Percentiles rank a stretch among this genome's conserved stretches.
These are phyloP conservation scores for Hippocampus mohnikei DNA, from an alignment of 2,113 vertebrate species.

Conservation along the genomic window DNA sequence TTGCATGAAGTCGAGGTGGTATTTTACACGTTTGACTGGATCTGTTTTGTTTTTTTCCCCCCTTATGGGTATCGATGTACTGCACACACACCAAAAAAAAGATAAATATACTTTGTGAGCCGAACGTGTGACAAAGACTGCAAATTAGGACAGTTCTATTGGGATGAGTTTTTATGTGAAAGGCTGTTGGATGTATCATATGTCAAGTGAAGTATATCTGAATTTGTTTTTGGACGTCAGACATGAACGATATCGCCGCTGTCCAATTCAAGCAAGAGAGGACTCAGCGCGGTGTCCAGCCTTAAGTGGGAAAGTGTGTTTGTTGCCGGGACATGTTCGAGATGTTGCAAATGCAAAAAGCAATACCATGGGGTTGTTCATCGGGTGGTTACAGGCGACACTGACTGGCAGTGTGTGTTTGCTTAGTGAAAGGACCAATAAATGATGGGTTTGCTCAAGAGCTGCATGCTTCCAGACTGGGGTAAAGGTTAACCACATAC, in stretches of 20 bases:
- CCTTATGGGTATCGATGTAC: background rate
- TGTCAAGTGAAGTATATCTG: background rate
- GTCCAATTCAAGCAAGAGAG: background rate
- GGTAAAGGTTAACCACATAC: conserved; percentile 9
- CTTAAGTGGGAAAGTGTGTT: background rate
- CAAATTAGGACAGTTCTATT: background rate
- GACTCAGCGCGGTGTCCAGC: background rate
- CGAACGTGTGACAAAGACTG: background rate
- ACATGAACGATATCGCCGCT: too few relatives aligned
- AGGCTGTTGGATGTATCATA: background rate
- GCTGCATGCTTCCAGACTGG: background rate
- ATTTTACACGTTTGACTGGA: background rate
- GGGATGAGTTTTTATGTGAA: background rate
- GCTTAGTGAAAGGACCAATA: conserved; percentile 14
- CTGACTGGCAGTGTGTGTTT: conserved; percentile 32
- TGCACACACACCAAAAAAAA: background rate
- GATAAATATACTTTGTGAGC: background rate
- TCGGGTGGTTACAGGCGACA: background rate
- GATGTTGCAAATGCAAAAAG: background rate
- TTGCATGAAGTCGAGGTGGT: background rate
- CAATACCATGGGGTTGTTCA: conserved; percentile 4
- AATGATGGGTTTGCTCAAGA: conserved; percentile 23
- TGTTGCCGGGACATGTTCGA: conserved; percentile 1
- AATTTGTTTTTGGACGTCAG: too few relatives aligned
- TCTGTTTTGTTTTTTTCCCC: background rate